Evolutionary conservation across 2,888 invertebrate genomes (phyloP).

Genomic region (Drosophila longiperda): DNA sequence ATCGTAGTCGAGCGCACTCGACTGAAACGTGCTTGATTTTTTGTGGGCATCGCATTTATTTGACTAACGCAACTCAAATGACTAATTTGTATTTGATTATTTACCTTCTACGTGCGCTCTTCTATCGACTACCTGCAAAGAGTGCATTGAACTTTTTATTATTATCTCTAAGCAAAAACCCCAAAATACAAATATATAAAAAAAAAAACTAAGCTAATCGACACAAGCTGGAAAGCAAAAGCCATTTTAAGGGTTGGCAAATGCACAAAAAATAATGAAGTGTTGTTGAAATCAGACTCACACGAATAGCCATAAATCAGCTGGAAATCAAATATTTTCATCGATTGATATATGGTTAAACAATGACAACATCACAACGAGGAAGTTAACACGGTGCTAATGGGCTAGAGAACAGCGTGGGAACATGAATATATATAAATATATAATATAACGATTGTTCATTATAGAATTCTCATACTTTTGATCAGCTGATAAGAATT

Average conservation of each 20-base stretch:
- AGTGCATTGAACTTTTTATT: constrained; percentile 48
- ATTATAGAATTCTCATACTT: not conserved
- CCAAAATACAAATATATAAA: not conserved
- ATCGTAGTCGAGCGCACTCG: not conserved
- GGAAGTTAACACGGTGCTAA: constrained; percentile 5
- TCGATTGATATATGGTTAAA: constrained; percentile 19
- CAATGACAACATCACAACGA: constrained; percentile 4
- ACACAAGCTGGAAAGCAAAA: constrained; percentile 9
- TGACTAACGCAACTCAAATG: constrained; percentile 49
- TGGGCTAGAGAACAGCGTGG: constrained; percentile 24
- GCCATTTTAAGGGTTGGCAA: constrained; percentile 17
- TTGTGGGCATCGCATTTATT: constrained; percentile 30
- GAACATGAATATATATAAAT: constrained; percentile 4
- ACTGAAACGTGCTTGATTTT: not conserved
- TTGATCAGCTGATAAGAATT: constrained; percentile 1
- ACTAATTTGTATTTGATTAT: constrained; percentile 73
- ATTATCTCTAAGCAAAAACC: constrained; percentile 23
- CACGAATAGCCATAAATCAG: constrained; percentile 34
- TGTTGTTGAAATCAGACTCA: not conserved
- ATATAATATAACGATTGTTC: constrained; percentile 2
- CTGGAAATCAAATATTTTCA: constrained; percentile 15
- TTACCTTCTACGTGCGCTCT: constrained; percentile 36
- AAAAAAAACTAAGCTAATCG: not conserved
- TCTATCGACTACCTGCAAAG: constrained; percentile 3
- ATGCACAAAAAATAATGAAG: constrained; percentile 1